These are phyloP conservation scores for Oxygymnocypris stewartii DNA, from an alignment of 2,113 vertebrate species.

Conservation along the genomic window DNA sequence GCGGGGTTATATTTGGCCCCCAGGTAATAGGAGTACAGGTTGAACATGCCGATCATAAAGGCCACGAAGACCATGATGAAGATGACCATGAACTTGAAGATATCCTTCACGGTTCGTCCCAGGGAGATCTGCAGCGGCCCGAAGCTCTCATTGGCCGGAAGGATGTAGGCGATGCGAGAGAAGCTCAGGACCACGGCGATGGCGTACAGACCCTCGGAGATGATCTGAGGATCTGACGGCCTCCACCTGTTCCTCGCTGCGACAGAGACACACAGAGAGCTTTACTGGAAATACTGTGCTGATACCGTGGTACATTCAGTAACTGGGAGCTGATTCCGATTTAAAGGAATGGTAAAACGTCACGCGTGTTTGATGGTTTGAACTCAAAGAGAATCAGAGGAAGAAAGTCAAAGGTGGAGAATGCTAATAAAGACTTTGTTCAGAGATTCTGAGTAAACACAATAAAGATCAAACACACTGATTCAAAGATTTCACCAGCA, in stretches of 20 bases:
- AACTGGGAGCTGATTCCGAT: background rate
- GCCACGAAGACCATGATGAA: constrained; percentile 99
- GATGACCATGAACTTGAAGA: constrained; percentile 99
- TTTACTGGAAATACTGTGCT: background rate
- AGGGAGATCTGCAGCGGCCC: constrained; percentile 96
- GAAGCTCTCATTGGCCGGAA: constrained; percentile 97
- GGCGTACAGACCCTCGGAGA: constrained; percentile 95
- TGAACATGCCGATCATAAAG: constrained; percentile 99
- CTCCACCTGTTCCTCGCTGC: constrained; percentile 97
- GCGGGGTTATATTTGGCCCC: constrained; percentile 98
- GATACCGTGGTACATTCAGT: background rate
- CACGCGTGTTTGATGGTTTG: background rate
- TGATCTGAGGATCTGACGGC: constrained; percentile 96
- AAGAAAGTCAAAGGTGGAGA: background rate
- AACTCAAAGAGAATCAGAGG: constrained; percentile 64
- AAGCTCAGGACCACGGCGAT: constrained; percentile 97
- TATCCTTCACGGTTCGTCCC: constrained; percentile 96
- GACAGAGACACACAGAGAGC: background rate
- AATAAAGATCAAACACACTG: background rate
- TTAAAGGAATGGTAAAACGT: background rate
- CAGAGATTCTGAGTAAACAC: constrained; percentile 6
- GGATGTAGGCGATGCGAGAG: constrained; percentile 96
- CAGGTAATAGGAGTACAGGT: constrained; percentile 97
- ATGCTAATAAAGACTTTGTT: too few relatives aligned
- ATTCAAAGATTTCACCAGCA: background rate